Base-by-base conservation (phyloP, 2,888 invertebrate genomes). In the Cephalotes varians region DNA sequence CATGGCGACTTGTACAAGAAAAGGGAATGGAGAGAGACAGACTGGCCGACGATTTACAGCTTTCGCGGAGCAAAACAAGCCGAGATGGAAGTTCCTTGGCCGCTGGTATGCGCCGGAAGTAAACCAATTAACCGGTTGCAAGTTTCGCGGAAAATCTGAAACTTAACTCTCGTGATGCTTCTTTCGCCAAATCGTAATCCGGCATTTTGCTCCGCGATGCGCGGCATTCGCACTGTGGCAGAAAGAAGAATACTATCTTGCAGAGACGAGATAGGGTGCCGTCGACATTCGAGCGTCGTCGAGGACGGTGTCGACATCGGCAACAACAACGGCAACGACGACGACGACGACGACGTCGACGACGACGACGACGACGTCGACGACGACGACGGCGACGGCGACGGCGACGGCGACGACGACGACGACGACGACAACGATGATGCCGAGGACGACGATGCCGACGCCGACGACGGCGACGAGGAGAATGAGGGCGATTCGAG, bases 111-210 rank as follows among this genome's bases (percentile, higher is more conserved):
- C 90, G 85, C 86, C 85, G 88, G 90, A 91, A 90, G 91, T 92
- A 91, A 92, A 91, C 92, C 91, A 92, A 92, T 91, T 92, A 92
- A 91, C 89, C 81, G 84, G 86, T 72, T 86, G 88, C 82, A 87
- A 91, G 90, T 91, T 91, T 85, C 83, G 87, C 73, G 90, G 88
- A 88, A 90, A 92, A 92, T 92, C 91, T 87, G 88, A 85, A 91
- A 91, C 89, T 92, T 88, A 90, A 90, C 89, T 92, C 81, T 76
- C 79, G 82, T 85, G 64, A 65, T 85, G 85, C 81, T 91, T 89
- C 88, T 90, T 88, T 87, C 86, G 90, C 89, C 91, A 91, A 90
- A 91, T 92, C 85, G 86, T 86, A 86, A 87, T 85, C 88, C 60
- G 49, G 73, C 76, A 62, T 49, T 73, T 69, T 28, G 64, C 58